Evolutionary conservation across 2,797 vertebrate species (phyloP), one percentile per base, ranked within the genome.

Genomic region (Danio choprae): DNA sequence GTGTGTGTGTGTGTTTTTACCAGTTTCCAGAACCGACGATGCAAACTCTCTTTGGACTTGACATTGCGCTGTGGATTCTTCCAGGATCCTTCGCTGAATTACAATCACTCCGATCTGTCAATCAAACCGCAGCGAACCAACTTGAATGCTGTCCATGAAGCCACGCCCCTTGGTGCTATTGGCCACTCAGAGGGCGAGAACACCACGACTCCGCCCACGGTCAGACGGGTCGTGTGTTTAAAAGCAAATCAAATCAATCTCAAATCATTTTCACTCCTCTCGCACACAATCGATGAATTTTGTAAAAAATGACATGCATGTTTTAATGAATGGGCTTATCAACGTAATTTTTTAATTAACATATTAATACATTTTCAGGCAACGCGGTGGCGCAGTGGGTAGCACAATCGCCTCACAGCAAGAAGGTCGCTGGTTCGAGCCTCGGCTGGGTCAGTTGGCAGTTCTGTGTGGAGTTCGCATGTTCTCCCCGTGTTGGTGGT

Each of bases 21-120:
- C 97, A 99, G 90, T 98, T 99, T 79, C 97, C 97, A 0, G 97
- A 98, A 87, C 97, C 97, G 77, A 98, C 91, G 88, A 99, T 88
- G 93, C 97, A 99, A 82, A 98, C 95, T 88, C 94, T 97, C 90
- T 93, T 94, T 20, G 90, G 85, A 83, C 90, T 84, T 88, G 90
- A 90, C 94, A 94, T 95, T 6, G 77, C 80, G 71, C 16, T 59
- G 55, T 50, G 44, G 13, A 38, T 46, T 72, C 20, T 44, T n/a
- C 2, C 41, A n/a, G 36, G 38, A 12, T 68, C 53, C 55, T 69
- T 51, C 22, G 38, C 20, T 18, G 59, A 29, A n/a, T n/a, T 11
- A 7, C 51, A 15, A 11, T 53, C 20, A 6, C 36, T 20, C 68
- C 38, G 22, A 51, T 18, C 63, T 68, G 63, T 68, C 46, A 60